Evolutionary conservation across 2,888 invertebrate species (phyloP), one percentile per base, ranked within the genome.

Genomic region (Celastrina argiolus): DNA sequence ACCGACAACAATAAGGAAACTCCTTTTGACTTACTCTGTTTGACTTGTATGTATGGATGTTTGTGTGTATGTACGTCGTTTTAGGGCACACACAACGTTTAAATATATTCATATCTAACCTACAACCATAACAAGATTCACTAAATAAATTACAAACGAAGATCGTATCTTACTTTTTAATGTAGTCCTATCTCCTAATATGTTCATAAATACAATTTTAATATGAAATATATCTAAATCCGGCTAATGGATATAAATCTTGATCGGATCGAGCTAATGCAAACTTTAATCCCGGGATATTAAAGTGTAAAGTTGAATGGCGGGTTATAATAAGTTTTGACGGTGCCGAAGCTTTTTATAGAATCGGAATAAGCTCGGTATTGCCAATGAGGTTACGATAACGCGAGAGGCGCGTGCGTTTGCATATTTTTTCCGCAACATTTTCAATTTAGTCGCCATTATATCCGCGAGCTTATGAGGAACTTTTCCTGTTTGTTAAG

Each of bases 361-460:
- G 71, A 73, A 78, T 76, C 77, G 64, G 68, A 74, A 72, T 75
- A 74, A 73, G 74, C 75, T 77, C 72, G 73, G 73, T 76, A 80
- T 79, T 78, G 76, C 72, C 81, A 79, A 81, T 81, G 78, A 78
- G 75, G 76, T 78, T 75, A 71, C 75, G 81, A 81, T 82, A 81
- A 81, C 74, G 76, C 76, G 75, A 71, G 56, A 67, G 71, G 78
- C 73, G 78, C 84, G 84, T 84, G 84, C 75, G 80, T 73, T 79
- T 80, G 84, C 81, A 85, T 84, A 84, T 79, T 81, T 83, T 81
- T 76, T 77, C 74, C 67, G 69, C 74, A 72, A 77, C 75, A 73
- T 79, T 80, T 82, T 80, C 80, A 81, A 81, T 84, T 82, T 78
- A 78, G 63, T 61, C 36, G 39, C 34, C 36, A 34, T 61, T 61